phyloP scores from a whole-genome alignment of 2,797 vertebrate species.

The Diplodus sargus region DNA sequence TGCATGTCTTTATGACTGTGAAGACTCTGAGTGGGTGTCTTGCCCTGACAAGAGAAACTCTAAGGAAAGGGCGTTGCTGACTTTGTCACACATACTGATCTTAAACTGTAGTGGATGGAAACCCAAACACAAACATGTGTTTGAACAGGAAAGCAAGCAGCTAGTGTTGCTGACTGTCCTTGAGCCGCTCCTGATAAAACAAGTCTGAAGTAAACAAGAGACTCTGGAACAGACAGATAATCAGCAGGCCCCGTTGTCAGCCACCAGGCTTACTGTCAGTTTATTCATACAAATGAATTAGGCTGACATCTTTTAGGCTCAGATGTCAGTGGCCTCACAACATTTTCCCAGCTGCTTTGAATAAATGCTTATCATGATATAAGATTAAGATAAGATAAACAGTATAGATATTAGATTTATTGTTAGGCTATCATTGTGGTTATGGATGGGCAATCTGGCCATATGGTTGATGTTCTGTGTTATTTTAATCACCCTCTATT shows the following conservation, averaged over 20 bases:
- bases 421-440: neutral
- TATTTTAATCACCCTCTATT: no score
- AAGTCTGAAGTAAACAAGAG: conserved; percentile 55
- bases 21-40: conserved; percentile 2
- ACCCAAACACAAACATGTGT: conserved; percentile 56
- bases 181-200: conserved; percentile 67
- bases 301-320: neutral
- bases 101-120: conserved; percentile 45
- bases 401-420: neutral
- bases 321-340: neutral
- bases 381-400: no score
- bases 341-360: neutral
- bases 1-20: neutral
- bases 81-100: conserved; percentile 57
- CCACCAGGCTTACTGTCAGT: conserved; percentile 29
- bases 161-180: conserved; percentile 55
- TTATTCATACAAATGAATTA: conserved; percentile 49
- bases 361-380: neutral
- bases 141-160: conserved; percentile 61
- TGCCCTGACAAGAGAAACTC: conserved; percentile 44
- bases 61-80: conserved; percentile 62
- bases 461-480: no score
- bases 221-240: conserved; percentile 49
- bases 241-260: conserved; percentile 53
- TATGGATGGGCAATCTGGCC: no score